Evolutionary conservation across 2,797 vertebrate species (phyloP).

Genomic region (Columba guinea): DNA sequence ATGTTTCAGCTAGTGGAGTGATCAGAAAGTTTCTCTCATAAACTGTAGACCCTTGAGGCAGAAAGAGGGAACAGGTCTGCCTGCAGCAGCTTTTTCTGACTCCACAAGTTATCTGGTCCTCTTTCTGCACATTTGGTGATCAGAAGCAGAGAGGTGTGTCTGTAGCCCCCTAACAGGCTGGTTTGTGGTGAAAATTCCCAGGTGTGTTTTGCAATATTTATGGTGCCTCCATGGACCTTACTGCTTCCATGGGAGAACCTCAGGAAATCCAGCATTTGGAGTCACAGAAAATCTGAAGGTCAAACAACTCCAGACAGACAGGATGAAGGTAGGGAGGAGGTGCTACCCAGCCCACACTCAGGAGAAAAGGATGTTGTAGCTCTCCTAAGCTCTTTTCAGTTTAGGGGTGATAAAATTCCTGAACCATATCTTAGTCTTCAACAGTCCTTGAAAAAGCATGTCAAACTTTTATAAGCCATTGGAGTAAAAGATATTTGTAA

Average conservation of each 20-base stretch:
- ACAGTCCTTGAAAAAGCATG: fast-evolving
- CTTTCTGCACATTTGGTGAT: fast-evolving
- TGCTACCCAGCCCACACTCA: not conserved
- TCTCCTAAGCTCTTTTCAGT: not conserved
- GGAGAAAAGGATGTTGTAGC: not conserved
- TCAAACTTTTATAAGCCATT: not conserved
- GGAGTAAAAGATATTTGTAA: not conserved
- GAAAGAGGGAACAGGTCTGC: not conserved
- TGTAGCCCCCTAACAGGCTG: not conserved
- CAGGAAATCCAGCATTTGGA: not conserved
- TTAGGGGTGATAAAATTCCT: not conserved
- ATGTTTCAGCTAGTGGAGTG: fast-evolving
- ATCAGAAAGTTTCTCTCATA: not conserved
- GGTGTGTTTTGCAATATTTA: not conserved
- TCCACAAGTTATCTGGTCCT: not conserved
- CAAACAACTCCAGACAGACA: not conserved
- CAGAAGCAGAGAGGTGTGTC: not conserved
- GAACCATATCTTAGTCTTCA: not conserved
- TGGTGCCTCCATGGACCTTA: not conserved
- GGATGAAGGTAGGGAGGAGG: not conserved
- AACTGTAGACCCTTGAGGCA: not conserved
- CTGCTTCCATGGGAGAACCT: not conserved
- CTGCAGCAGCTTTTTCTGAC: not conserved
- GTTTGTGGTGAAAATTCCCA: not conserved
- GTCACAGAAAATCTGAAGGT: not conserved